Percentiles rank a stretch among this genome's conserved stretches.
phyloP scores from a whole-genome alignment of 2,888 invertebrate species.

The Sarcophaga subvicina region DNA sequence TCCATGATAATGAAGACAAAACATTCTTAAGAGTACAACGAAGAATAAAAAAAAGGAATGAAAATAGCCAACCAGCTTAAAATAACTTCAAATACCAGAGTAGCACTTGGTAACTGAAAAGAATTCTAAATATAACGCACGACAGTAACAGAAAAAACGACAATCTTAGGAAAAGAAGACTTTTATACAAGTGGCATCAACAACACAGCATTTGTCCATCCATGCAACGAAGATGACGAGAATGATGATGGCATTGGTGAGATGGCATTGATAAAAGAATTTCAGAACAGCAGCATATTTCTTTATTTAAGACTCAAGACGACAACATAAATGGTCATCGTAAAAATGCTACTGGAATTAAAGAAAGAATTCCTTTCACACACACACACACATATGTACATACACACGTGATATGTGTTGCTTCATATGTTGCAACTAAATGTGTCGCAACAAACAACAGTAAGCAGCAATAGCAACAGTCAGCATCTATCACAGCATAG shows the following conservation, averaged over 20 bases:
- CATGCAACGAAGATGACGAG: background rate
- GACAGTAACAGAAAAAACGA: background rate
- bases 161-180: background rate
- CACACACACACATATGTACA: background rate
- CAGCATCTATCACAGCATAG: too few species aligned
- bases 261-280: conserved; percentile 3
- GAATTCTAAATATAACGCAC: conserved; percentile 24
- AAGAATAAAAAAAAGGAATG: conserved; percentile 11
- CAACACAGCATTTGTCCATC: background rate
- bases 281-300: background rate
- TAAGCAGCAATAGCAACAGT: background rate
- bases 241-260: too few species aligned
- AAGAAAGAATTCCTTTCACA: conserved; percentile 46
- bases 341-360: conserved; percentile 69
- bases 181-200: conserved; percentile 39
- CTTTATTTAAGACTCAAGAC: conserved; percentile 18
- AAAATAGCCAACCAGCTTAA: conserved; percentile 39
- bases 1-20: conserved; percentile 39
- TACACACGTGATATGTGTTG: background rate
- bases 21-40: conserved; percentile 10
- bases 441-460: conserved; percentile 11
- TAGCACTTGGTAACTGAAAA: conserved; percentile 40
- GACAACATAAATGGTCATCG: conserved; percentile 67
- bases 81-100: conserved; percentile 57
- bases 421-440: conserved; percentile 2